Base-by-base conservation (phyloP, 2,888 invertebrate genomes). In the Phorcus lineatus region DNA sequence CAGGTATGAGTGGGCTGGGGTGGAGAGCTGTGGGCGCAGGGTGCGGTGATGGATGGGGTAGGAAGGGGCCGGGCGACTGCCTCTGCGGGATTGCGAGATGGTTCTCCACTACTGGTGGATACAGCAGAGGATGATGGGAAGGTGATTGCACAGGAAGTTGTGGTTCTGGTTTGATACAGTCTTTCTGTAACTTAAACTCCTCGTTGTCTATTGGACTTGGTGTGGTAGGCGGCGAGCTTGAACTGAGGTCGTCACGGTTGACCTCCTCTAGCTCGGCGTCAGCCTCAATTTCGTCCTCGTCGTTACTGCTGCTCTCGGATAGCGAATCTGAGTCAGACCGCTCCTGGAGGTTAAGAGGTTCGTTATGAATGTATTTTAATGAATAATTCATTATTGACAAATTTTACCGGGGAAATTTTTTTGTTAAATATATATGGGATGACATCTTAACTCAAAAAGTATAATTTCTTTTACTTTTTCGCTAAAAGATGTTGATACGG, bases 221-320 rank as follows among this genome's bases (percentile, higher is more conserved):
- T 57, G 88, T 89, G 53, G 88, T 90, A 28, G 91, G 90, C n/a
- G 89, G 88, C 40, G 91, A 90, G 79, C 89, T 89, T 19, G 90
- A 89, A 75, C 88, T 90, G 78, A 90, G 79, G 66, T 91, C 90
- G 82, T 91, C 91, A 88, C 90, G 91, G 84, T 92, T 92, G 55
- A 91, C 92, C 82, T 92, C 92, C 52, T 93, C 92, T 36, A 70
- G 53, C 24, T 76, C 76, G 7, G 89, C 89, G 81, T 92, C 92
- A 19, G 88, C 92, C 75, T 92, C 93, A 74, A 92, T 91, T 1
- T 90, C 91, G 70, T 93, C 93, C 80, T 93, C 93, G 79, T 90
- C 87, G 19, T 89, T 87, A 83, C 91, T 91, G 82, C 91, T 90
- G 74, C 90, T 90, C 84, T 92, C 92, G 1, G 90, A 89, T 36